Conservation (phyloP, 2,113 vertebrate genomes). For the Salvator merianae region DNA sequence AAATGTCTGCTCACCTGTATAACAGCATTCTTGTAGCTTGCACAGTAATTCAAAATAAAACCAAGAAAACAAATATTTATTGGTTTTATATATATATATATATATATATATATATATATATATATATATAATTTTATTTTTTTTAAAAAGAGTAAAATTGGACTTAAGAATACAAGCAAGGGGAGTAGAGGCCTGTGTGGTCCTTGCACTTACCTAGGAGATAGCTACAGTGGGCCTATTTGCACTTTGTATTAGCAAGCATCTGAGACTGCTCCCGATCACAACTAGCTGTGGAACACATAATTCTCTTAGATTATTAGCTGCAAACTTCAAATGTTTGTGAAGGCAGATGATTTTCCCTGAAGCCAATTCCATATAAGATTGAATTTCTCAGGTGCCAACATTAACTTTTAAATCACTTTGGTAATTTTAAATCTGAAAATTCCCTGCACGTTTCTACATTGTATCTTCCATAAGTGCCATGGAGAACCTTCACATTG, state of each 20-base stretch:
- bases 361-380: background rate
- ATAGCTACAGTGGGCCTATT: too few relatives aligned
- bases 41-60: background rate
- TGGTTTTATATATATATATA: background rate
- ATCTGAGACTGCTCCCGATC: too few relatives aligned
- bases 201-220: too few relatives aligned
- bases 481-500: background rate
- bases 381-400: background rate
- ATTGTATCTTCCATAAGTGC: background rate
- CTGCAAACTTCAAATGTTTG: background rate
- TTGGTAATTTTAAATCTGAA: background rate
- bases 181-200: too few relatives aligned
- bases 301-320: background rate
- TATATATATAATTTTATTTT: too few relatives aligned
- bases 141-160: too few relatives aligned
- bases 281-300: too few relatives aligned
- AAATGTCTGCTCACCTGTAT: background rate
- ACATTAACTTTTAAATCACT: background rate
- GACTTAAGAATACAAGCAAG: too few relatives aligned
- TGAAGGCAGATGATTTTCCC: background rate
- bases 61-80: background rate
- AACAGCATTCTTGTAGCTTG: background rate
- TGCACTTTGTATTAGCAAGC: too few relatives aligned
- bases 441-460: background rate
- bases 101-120: too few relatives aligned